Base-by-base conservation (phyloP, 2,113 vertebrate genomes). In the Chaetura pelagica region DNA sequence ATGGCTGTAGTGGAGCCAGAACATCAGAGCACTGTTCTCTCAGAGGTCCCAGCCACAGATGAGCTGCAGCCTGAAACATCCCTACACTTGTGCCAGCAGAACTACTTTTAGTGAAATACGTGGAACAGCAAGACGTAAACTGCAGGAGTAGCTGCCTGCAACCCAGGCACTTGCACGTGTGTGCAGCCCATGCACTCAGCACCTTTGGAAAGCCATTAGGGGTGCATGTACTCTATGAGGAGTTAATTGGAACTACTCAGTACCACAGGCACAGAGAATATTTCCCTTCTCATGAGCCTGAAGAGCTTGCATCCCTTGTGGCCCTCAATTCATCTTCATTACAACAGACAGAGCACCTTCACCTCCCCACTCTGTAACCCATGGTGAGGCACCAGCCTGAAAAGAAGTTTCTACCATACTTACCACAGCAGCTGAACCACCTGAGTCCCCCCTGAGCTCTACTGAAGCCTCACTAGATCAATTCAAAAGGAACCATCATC, bases 161-260 rank as follows among this genome's bases (percentile, higher is more conserved):
- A 0, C 54, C 24, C 17, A 12, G 91, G 52, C 78, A 49, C 55
- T 42, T 0, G 6, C 59, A 18, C 54, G 3, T 0, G 2, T 1
- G 12, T 1, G 34, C 24, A 30, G 42, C 17, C 87, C 22, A 3
- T 1, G 35, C 1, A 22, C 35, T 32, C 24, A 38, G 44, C 46
- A 66, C 49, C 74, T 44, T 5, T 27, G 89, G 29, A 68, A 67
- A 85, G 79, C 17, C 30, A 32, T 5, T 10, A 55, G 35, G 57
- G 51, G 61, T 15, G 4, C 34, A 51, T 13, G 4, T 3, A 10
- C 52, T 49, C 44, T 3, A 16, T 3, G 20, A 55, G 42, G 59
- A 23, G 34, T 44, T 26, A 18, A 38, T 4, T n/a, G 38, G 7
- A 67, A 15, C 15, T 15, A 17, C 27, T 16, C 20, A 24, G 23